phyloP scores from a whole-genome alignment of 2,797 vertebrate genomes.

The Sitta carolinensis region DNA sequence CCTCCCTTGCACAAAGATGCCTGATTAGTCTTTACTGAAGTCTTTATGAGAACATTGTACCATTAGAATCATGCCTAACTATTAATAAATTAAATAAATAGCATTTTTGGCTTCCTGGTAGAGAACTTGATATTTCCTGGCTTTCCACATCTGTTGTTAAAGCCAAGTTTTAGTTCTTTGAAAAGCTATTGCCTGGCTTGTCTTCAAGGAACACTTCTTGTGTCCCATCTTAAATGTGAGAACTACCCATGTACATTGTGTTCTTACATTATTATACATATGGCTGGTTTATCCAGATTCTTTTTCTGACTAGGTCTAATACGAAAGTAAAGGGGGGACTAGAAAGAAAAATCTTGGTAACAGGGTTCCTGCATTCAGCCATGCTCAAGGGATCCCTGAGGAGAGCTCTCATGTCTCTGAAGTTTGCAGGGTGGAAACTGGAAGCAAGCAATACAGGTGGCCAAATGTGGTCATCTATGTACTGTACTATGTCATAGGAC shows the following conservation, averaged over 20 bases:
- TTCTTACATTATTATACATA: neutral
- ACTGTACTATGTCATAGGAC: neutral
- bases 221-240: slow-evolving; percentile 34
- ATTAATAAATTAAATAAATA: slow-evolving; percentile 61
- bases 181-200: slow-evolving; percentile 49
- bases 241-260: neutral
- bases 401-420: neutral
- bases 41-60: slow-evolving; percentile 6
- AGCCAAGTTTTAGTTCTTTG: slow-evolving; percentile 57
- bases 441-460: neutral
- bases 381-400: neutral
- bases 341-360: neutral
- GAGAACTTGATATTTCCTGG: slow-evolving; percentile 43
- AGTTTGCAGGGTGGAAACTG: neutral
- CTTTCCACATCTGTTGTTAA: slow-evolving; percentile 8
- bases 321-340: neutral
- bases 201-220: slow-evolving; percentile 40
- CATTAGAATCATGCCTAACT: slow-evolving; percentile 14
- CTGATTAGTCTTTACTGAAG: slow-evolving; percentile 6
- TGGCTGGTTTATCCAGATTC: neutral
- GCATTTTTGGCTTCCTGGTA: slow-evolving; percentile 37
- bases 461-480: neutral
- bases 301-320: neutral
- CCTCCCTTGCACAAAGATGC: neutral
- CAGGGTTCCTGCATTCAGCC: neutral